phyloP scores from a whole-genome alignment of 1,140 invertebrate genomes.

The Pseudomyrmex dendroicus region DNA sequence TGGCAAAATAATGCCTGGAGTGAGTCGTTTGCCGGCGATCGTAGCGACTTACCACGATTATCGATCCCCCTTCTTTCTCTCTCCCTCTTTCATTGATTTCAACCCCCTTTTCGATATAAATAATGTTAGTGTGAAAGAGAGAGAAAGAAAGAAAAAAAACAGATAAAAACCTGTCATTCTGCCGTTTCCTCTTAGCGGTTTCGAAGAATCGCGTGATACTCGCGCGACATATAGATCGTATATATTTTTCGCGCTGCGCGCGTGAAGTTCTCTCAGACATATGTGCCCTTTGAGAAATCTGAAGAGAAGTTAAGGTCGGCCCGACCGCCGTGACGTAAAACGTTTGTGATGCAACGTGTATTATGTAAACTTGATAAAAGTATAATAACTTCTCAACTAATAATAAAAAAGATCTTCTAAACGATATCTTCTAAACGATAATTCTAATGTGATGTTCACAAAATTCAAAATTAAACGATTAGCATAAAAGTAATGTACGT shows the following conservation, averaged over 20 bases:
- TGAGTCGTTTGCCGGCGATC: conserved; percentile 84
- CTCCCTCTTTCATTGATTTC: conserved; percentile 57
- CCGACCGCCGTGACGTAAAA: conserved; percentile 21
- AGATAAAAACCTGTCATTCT: conserved; percentile 10
- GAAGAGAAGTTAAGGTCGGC: conserved; percentile 39
- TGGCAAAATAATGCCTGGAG: conserved; percentile 96
- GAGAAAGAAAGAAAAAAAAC: not conserved
- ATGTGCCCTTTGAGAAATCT: not conserved
- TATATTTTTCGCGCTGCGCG: not conserved
- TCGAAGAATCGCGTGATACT: not conserved
- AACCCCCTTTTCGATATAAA: conserved; percentile 66
- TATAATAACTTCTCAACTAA: not conserved
- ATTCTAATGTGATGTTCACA: not conserved
- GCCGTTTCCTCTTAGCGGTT: not conserved
- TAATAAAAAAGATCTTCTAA: not conserved
- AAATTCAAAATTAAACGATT: too few species aligned
- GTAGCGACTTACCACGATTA: conserved; percentile 51
- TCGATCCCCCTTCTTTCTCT: conserved; percentile 50
- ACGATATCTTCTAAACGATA: not conserved
- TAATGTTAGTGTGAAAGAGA: conserved; percentile 64
- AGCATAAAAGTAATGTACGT: not conserved
- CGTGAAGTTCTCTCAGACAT: not conserved
- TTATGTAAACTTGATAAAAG: conserved; percentile 30
- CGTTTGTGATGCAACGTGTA: conserved; percentile 28
- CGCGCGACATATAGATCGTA: not conserved